Percentiles rank a stretch among this genome's conserved stretches.
Evolutionary conservation across 2,888 invertebrate genomes (phyloP).

Genomic region (Andricus curvator): DNA sequence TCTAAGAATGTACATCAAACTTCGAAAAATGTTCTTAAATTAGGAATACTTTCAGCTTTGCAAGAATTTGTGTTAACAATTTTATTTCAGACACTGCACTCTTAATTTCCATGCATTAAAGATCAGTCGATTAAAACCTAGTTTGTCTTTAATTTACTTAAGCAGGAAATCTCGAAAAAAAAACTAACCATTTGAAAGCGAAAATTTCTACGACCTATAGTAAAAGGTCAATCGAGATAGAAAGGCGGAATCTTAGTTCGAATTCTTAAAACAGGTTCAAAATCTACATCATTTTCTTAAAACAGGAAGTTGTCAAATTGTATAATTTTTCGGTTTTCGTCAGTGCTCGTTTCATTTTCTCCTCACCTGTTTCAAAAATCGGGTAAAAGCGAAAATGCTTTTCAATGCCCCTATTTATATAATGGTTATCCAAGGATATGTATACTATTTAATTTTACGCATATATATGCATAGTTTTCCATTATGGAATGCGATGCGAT

Average conservation of each 20-base stretch:
- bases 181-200: background rate
- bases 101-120: background rate
- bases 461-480: too few species aligned
- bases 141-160: background rate
- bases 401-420: background rate
- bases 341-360: background rate
- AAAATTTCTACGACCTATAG: background rate
- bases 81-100: background rate
- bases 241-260: constrained; percentile 22
- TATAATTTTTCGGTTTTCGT: background rate
- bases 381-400: background rate
- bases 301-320: background rate
- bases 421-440: too few species aligned
- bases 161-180: background rate
- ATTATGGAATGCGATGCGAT: too few species aligned
- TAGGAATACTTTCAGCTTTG: too few species aligned
- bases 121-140: background rate
- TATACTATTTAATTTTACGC: too few species aligned
- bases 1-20: background rate
- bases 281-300: constrained; percentile 1
- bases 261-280: constrained; percentile 13
- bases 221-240: constrained; percentile 14
- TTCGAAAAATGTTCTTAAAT: too few species aligned
- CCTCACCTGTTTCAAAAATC: background rate
- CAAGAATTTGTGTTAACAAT: too few species aligned